Evolutionary conservation across 2,888 invertebrate species (phyloP).

Genomic region (Erebia aethiops): DNA sequence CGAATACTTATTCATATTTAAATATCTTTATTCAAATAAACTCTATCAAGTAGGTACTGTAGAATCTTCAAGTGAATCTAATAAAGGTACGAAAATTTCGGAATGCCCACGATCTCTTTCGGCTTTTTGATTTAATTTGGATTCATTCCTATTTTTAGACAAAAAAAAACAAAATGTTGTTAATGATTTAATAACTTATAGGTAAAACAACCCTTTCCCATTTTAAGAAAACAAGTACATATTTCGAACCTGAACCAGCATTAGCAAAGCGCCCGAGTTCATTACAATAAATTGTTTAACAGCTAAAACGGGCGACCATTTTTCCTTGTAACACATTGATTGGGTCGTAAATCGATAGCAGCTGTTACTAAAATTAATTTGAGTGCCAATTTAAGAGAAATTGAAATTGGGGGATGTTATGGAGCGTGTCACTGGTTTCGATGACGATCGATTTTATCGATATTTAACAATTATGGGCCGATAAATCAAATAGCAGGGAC

Average conservation of each 20-base stretch:
- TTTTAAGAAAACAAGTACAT: not conserved
- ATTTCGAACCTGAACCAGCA: not conserved
- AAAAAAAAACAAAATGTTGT: not conserved
- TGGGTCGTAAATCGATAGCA: conserved; percentile 73
- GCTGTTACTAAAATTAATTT: conserved; percentile 67
- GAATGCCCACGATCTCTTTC: too few relatives aligned
- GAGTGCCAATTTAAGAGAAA: conserved; percentile 71
- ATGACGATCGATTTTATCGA: conserved; percentile 45
- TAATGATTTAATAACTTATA: not conserved
- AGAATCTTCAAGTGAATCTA: too few relatives aligned
- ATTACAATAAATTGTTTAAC: conserved; percentile 44
- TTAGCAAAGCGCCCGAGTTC: not conserved
- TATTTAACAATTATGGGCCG: conserved; percentile 31
- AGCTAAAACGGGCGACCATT: conserved; percentile 46
- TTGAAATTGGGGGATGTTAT: conserved; percentile 62
- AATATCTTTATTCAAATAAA: too few relatives aligned
- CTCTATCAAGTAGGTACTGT: too few relatives aligned
- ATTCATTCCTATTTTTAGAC: too few relatives aligned
- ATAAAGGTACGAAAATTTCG: too few relatives aligned
- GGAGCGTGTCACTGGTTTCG: conserved; percentile 49
- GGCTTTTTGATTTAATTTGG: too few relatives aligned
- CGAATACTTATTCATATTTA: too few relatives aligned
- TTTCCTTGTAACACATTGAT: conserved; percentile 60
- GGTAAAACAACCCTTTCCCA: not conserved
- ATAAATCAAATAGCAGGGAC: conserved; percentile 11